Percentiles rank a stretch among this genome's conserved stretches.
phyloP scores from a whole-genome alignment of 2,797 vertebrate species.

The Trematomus bernacchii region DNA sequence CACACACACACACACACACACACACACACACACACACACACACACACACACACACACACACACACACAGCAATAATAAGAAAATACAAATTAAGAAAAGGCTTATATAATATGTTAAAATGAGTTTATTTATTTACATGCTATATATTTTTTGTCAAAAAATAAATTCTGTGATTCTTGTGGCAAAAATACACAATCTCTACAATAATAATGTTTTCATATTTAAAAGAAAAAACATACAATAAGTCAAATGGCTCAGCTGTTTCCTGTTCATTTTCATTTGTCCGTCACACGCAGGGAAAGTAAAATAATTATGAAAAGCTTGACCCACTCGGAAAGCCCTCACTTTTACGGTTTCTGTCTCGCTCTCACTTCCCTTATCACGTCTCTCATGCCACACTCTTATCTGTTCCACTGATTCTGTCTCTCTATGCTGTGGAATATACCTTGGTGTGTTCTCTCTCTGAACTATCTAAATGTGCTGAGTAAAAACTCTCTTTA shows the following conservation, averaged over 20 bases:
- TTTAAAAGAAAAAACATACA: neutral
- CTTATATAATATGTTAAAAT: neutral
- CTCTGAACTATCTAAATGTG: slow-evolving; percentile 59
- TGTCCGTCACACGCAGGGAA: neutral
- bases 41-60: neutral
- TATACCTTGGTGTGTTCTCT: slow-evolving; percentile 45
- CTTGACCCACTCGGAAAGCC: neutral
- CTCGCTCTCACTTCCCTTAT: slow-evolving; percentile 20
- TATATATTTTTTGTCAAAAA: slow-evolving; percentile 23
- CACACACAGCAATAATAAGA: neutral
- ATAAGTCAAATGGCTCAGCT: neutral
- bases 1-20: neutral
- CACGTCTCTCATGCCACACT: neutral
- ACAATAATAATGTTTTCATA: neutral
- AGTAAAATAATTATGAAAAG: neutral
- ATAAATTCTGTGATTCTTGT: neutral
- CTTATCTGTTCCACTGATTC: neutral
- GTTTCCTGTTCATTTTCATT: neutral
- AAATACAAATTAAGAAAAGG: neutral
- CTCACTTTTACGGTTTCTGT: neutral
- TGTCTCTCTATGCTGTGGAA: neutral
- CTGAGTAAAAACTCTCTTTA: slow-evolving; percentile 83
- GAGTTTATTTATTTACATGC: slow-evolving; percentile 21
- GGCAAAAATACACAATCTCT: neutral
- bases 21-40: too few relatives aligned